Evolutionary conservation across 1,140 invertebrate species (phyloP), one percentile per base, ranked within the genome.

Genomic region (Aphis gossypii): DNA sequence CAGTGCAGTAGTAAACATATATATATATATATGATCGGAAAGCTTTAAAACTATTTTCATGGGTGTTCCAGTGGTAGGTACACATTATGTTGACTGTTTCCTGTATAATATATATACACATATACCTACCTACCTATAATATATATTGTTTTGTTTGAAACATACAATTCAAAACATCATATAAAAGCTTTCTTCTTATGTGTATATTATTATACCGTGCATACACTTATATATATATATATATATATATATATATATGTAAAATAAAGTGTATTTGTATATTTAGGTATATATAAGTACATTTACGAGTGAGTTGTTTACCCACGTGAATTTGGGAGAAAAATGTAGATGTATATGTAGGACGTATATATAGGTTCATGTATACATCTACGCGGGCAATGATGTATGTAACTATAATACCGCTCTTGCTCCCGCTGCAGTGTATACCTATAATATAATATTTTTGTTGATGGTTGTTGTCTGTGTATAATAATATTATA

Each of bases 231-330:
- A 44, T 84, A 84, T 84, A 44, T 87, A 84, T 84, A 44, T 87
- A 84, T 84, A 44, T 87, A 84, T 84, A 44, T 87, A n/a, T 84
- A 84, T 84, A 44, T 84, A 84, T 84, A 44, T 87, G n/a, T 46
- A 87, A 41, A 41, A 87, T 87, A 87, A 41, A 38, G 83, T 41
- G 82, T 38, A 38, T 41, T 7, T 41, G 11, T 83, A 38, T 60
- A 60, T 83, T 38, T 38, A n/a, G 3, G 60, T 68, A 18, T 68
- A 6, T 76, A n/a, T 76, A 76, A 21, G 60, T 76, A 76, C 30
- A 76, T 76, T 76, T n/a, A 76, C 30, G 14, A 76, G 60, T 76
- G 38, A 41, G 9, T 87, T 87, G 84, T 87, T 87, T 87, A 44
- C 41, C 84, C 84, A 87, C 84, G 84, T 46, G 84, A 87, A 46